Base-by-base conservation (phyloP, 1,140 invertebrate species). In the Cryptotermes secundus region DNA sequence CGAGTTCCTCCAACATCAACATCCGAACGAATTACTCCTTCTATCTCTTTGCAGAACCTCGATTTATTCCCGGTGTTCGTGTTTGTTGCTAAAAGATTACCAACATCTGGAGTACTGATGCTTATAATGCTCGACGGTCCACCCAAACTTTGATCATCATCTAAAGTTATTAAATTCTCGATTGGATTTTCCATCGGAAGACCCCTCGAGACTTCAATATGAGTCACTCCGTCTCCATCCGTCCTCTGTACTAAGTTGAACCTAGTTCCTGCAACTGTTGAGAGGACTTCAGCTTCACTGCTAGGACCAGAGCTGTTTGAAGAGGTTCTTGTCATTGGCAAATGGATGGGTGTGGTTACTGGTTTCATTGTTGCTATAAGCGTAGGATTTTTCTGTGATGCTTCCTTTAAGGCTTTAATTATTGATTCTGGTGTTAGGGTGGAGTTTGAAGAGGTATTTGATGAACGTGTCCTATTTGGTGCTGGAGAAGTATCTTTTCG, bases 151-250 rank as follows among this genome's bases (percentile, higher is more conserved):
- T 82, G 12, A 34, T 42, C 34, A 59, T 79, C 82, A 49, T 35
- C 38, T 19, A 45, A 42, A 42, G 65, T 42, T 24, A 49, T 36
- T 24, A 81, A 35, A 24, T 34, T 36, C 38, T 81, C 3, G 83
- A 49, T 36, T 72, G 31, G 22, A 83, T 31, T 35, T 85, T 86
- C 65, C 79, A 83, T 36, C 83, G 84, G 59, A 86, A 86, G 80
- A 34, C 88, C 87, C 31, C 88, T 86, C 14, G 88, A 87, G 10
- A 90, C 89, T 84, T 89, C 87, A 81, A 90, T 89, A 82, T 90
- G 89, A 7, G 89, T 90, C 24, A 90, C 87, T 10, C 89, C 89
- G 86, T 90, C 88, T n/a, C 87, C 86, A 83, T 90, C 89, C 35
- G 88, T 89, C 34, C 89, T 86, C 82, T 90, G 89, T 3, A 90